Conservation (phyloP, 1,140 invertebrate species). For the Eulimnadia texana region DNA sequence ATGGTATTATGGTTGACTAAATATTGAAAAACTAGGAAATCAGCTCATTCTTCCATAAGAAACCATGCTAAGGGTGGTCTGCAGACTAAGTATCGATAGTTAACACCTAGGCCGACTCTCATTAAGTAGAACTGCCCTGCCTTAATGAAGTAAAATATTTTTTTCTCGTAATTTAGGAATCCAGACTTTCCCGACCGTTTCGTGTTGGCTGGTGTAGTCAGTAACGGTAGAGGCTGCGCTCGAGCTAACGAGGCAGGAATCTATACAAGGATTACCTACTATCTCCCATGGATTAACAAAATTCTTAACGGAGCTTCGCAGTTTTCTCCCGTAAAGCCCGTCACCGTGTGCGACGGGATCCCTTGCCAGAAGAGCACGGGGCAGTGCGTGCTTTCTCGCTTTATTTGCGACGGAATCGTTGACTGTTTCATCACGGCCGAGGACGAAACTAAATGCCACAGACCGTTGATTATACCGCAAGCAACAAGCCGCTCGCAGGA, state of each 20-base stretch:
- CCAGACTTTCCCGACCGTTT: constrained; percentile 27
- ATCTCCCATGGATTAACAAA: constrained; percentile 51
- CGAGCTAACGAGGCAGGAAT: constrained; percentile 59
- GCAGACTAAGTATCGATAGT: too few species aligned
- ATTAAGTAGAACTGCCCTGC: neutral
- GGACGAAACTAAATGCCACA: constrained; percentile 51
- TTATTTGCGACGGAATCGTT: constrained; percentile 49
- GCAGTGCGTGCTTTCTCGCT: constrained; percentile 46
- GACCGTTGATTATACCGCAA: neutral
- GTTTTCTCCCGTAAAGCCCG: constrained; percentile 34
- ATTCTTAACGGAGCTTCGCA: constrained; percentile 25
- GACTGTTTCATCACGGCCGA: constrained; percentile 54
- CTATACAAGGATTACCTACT: constrained; percentile 60
- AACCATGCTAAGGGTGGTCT: too few species aligned
- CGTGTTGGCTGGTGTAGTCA: constrained; percentile 60
- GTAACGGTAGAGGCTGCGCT: constrained; percentile 61
- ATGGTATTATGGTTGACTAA: too few species aligned
- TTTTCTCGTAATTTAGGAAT: constrained; percentile 14
- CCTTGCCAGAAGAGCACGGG: constrained; percentile 39
- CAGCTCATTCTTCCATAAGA: too few species aligned
- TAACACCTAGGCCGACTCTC: too few species aligned
- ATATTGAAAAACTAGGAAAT: too few species aligned
- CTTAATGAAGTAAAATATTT: neutral
- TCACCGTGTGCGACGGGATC: constrained; percentile 49
- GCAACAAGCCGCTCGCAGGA: neutral